A percentile compares a stretch with the other conserved stretches of the same genome.
Evolutionary conservation across 1,140 invertebrate genomes (phyloP).

Genomic region (Frieseomelitta varia): DNA sequence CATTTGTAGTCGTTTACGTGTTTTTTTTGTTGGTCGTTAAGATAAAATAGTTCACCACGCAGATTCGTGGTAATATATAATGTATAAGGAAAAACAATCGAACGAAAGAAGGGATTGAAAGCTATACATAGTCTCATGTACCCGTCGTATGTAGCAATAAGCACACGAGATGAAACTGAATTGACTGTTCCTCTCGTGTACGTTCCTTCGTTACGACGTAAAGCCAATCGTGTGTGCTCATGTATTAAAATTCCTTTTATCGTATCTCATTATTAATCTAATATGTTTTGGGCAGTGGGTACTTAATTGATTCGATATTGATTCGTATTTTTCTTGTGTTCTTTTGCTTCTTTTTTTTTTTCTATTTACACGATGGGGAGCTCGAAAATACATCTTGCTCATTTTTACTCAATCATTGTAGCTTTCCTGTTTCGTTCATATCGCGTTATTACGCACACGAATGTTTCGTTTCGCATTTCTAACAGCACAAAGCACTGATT

Average conservation of each 20-base stretch:
- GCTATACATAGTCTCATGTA: not conserved
- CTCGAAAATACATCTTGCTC: not conserved
- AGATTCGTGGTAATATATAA: not conserved
- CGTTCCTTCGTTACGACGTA: slow-evolving; percentile 2
- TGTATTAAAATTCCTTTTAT: not conserved
- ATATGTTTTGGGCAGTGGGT: not conserved
- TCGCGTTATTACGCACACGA: not conserved
- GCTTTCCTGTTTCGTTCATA: not conserved
- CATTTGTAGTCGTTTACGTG: slow-evolving; percentile 78
- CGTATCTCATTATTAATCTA: not conserved
- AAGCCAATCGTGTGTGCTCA: slow-evolving; percentile 28
- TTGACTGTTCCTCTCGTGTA: slow-evolving; percentile 11
- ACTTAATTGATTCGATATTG: not conserved
- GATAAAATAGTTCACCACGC: not conserved
- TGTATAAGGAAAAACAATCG: slow-evolving; percentile 3
- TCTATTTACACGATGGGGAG: not conserved
- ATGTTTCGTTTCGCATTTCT: not conserved
- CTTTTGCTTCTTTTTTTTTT: not conserved
- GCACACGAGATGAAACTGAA: not conserved
- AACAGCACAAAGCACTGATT: not conserved
- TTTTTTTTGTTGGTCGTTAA: slow-evolving; percentile 68
- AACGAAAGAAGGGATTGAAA: not conserved
- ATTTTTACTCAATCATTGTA: not conserved
- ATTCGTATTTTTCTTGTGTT: no score
- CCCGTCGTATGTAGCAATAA: not conserved